A percentile compares a stretch with the other conserved stretches of the same genome.
phyloP scores from a whole-genome alignment of 2,888 invertebrate species.

The Octodonta nipae region DNA sequence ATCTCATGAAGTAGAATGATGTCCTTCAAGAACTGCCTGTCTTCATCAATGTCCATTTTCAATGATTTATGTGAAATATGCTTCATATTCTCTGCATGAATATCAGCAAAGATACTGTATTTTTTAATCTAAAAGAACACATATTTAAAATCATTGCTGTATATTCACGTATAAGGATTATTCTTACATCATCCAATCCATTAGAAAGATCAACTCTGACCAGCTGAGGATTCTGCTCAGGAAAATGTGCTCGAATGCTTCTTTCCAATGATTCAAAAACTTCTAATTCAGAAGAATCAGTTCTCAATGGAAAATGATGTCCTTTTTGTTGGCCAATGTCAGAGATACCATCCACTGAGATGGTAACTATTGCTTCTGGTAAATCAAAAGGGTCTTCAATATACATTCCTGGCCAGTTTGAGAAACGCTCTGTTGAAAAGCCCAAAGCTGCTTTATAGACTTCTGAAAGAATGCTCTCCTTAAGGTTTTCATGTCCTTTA shows the following conservation, averaged over 20 bases:
- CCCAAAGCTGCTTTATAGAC: slow-evolving; percentile 60
- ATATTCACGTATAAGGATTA: too few species aligned
- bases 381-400: slow-evolving; percentile 58
- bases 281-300: slow-evolving; percentile 50
- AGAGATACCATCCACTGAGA: slow-evolving; percentile 56
- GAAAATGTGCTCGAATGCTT: slow-evolving; percentile 47
- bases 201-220: slow-evolving; percentile 52
- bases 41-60: slow-evolving; percentile 40
- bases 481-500: slow-evolving; percentile 48
- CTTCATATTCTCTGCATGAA: slow-evolving; percentile 25
- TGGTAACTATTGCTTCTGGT: slow-evolving; percentile 56
- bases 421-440: slow-evolving; percentile 55
- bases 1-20: slow-evolving; percentile 46
- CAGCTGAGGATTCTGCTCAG: slow-evolving; percentile 45
- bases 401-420: slow-evolving; percentile 55
- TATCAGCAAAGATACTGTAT: slow-evolving; percentile 28
- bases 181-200: slow-evolving; percentile 50
- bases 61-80: slow-evolving; percentile 22
- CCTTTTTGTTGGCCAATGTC: slow-evolving; percentile 41
- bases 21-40: slow-evolving; percentile 49
- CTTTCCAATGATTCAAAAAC: slow-evolving; percentile 45
- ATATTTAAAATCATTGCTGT: slow-evolving; percentile 2
- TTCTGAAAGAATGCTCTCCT: slow-evolving; percentile 54
- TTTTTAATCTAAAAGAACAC: slow-evolving; percentile 32
- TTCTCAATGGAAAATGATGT: slow-evolving; percentile 43